Base-by-base conservation (phyloP, 2,888 invertebrate species). In the Crematogaster levior region DNA sequence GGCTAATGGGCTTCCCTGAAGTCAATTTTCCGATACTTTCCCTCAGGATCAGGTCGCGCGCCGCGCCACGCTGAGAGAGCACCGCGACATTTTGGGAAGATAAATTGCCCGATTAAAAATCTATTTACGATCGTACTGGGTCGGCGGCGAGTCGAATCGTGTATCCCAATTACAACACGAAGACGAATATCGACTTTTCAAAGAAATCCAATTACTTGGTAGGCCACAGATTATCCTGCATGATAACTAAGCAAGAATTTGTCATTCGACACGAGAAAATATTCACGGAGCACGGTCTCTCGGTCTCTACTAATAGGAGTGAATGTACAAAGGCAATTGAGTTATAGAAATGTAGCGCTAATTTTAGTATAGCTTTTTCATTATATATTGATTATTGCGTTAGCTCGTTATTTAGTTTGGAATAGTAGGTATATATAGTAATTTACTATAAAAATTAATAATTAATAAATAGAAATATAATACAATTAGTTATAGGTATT, bases 11-110 rank as follows among this genome's bases (percentile, higher is more conserved):
- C 56, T 82, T 82, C 72, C 75, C 10, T 74, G 82, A 68, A 82
- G 10, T 43, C 74, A 43, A 83, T 88, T 89, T 89, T 89, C 90
- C 90, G 27, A 81, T 84, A 72, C 80, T 86, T 89, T 89, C 82
- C 86, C 40, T 63, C 34, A 53, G 56, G 81, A 82, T 84, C 46
- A 37, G 43, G 60, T 72, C 40, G 43, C 27, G 24, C 43, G 68
- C 10, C 37, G 12, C 9, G 66, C 48, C 51, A 34, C 51, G n/a
- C n/a, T n/a, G 56, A 68, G 43, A 63, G 53, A 56, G 51, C 48
- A 6, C 21, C 53, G 37, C n/a, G 40, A 24, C 68, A 61, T 63
- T 80, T 58, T 66, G 75, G 70, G 84, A 65, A 77, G 81, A 74
- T 79, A 66, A 74, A 79, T 84, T 79, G 84, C 60, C 63, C 83